These are phyloP conservation scores for Epizoanthus fatuus DNA, from an alignment of 92 coral and sea anemone genomes.

Conservation along the genomic window DNA sequence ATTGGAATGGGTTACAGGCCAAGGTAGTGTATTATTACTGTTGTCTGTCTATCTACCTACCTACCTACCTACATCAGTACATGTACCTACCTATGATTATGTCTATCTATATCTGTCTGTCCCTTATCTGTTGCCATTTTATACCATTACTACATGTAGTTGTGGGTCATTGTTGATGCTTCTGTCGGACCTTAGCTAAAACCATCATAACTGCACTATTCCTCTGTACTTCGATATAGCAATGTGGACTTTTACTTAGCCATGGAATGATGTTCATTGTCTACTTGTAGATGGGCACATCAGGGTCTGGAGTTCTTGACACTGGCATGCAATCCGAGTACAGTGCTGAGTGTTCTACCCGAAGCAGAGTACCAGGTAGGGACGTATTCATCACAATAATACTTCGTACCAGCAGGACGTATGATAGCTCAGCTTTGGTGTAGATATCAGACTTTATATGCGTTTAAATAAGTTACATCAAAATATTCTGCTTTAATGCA, in stretches of 20 bases:
- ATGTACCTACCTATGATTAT: not conserved
- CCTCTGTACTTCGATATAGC: not conserved
- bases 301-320: slow-evolving; percentile 96
- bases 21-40: slow-evolving; percentile 62
- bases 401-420: too few species aligned
- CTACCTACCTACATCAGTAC: too few species aligned
- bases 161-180: too few species aligned
- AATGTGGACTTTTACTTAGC: not conserved
- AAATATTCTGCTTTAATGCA: too few species aligned
- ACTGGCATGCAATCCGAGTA: slow-evolving; percentile 89
- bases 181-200: too few species aligned
- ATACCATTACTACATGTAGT: too few species aligned
- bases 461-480: too few species aligned
- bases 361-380: slow-evolving; percentile 89
- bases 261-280: not conserved
- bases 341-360: slow-evolving; percentile 68
- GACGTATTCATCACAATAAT: not conserved
- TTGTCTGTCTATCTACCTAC: not conserved
- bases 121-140: too few species aligned
- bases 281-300: slow-evolving; percentile 85
- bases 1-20: slow-evolving; percentile 94
- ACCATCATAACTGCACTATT: not conserved
- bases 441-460: too few species aligned
- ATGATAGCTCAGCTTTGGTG: too few species aligned
- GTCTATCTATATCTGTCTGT: not conserved